These are phyloP conservation scores for Potamilus streckersoni DNA, from an alignment of 1,140 invertebrate species.

Conservation along the genomic window DNA sequence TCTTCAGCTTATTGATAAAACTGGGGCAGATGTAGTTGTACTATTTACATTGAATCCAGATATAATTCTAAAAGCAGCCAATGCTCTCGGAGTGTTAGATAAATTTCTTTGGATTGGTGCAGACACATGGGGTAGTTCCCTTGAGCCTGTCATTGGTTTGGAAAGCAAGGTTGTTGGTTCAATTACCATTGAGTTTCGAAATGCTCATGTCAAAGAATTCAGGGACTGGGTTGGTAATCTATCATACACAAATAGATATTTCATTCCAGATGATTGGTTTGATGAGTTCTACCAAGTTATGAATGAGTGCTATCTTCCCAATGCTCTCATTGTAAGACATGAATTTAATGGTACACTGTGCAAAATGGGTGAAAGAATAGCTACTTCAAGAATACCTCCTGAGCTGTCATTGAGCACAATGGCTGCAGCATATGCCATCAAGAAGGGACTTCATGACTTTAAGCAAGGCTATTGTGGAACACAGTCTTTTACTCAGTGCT, in stretches of 20 bases:
- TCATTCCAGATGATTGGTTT: slow-evolving; percentile 68
- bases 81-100: slow-evolving; percentile 32
- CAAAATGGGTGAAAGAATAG: slow-evolving; percentile 12
- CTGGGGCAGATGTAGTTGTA: slow-evolving; percentile 48
- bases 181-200: slow-evolving; percentile 77
- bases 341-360: slow-evolving; percentile 17
- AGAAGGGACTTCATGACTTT: slow-evolving; percentile 48
- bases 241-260: slow-evolving; percentile 50
- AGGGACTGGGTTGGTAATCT: slow-evolving; percentile 52
- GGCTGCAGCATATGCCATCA: slow-evolving; percentile 58
- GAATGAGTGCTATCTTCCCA: slow-evolving; percentile 57
- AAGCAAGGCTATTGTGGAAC: no score
- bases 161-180: slow-evolving; percentile 80
- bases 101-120: slow-evolving; percentile 50
- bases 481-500: no score
- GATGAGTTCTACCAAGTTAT: slow-evolving; percentile 69
- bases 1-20: slow-evolving; percentile 16
- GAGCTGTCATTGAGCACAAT: slow-evolving; percentile 60
- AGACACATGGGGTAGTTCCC: slow-evolving; percentile 69
- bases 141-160: slow-evolving; percentile 75
- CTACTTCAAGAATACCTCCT: slow-evolving; percentile 8
- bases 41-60: slow-evolving; percentile 43
- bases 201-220: slow-evolving; percentile 68
- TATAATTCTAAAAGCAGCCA: slow-evolving; percentile 39
- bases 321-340: slow-evolving; percentile 50